phyloP scores from a whole-genome alignment of 2,797 vertebrate species.

The Anguilla anguilla region DNA sequence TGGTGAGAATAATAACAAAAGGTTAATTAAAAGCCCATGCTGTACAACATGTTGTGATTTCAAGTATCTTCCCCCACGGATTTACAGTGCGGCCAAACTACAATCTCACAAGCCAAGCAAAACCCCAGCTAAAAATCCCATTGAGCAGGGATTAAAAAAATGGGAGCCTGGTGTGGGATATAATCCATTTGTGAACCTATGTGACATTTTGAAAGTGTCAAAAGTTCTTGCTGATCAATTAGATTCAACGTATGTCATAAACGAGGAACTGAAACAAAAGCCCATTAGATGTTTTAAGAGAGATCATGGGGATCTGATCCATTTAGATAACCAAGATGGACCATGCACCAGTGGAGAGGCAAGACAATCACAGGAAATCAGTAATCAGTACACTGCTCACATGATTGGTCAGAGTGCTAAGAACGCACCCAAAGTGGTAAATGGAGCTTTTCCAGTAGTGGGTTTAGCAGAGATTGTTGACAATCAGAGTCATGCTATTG shows the following conservation, averaged over 20 bases:
- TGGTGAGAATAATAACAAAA: conserved; percentile 15
- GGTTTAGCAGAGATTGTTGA: not conserved
- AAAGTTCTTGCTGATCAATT: conserved; percentile 8
- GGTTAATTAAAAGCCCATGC: conserved; percentile 30
- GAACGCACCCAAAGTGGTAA: conserved; percentile 18
- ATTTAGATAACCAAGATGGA: not conserved
- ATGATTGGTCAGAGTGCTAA: not conserved
- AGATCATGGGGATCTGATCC: not conserved
- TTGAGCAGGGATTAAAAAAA: conserved; percentile 5
- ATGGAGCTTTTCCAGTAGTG: not conserved
- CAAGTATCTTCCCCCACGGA: conserved; percentile 12
- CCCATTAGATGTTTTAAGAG: conserved; percentile 26
- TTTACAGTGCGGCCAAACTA: not conserved
- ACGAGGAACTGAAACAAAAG: conserved; percentile 25
- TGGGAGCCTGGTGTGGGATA: not conserved
- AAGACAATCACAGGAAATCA: not conserved
- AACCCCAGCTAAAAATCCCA: not conserved
- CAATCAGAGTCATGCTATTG: not conserved
- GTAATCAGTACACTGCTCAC: not conserved
- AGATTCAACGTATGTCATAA: conserved; percentile 18
- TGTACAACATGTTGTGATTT: conserved; percentile 18
- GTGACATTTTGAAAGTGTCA: conserved; percentile 25
- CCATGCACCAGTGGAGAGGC: not conserved
- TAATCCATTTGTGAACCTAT: conserved; percentile 31
- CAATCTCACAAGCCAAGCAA: not conserved